Percentiles rank a stretch among this genome's conserved stretches.
phyloP scores from a whole-genome alignment of 2,888 invertebrate genomes.

The Hemithea aestivaria region DNA sequence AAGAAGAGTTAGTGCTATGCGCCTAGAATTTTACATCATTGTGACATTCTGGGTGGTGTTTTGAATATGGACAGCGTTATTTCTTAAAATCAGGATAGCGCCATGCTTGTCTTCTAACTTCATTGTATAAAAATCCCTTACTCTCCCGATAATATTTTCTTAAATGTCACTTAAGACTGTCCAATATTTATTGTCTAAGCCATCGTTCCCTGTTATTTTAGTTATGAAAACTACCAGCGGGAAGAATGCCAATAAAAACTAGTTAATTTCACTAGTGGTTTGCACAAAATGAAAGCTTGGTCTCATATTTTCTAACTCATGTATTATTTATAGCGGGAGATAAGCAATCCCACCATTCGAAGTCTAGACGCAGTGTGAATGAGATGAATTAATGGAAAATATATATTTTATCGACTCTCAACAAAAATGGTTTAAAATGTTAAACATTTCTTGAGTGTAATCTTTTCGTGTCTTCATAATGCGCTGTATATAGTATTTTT shows the following conservation, averaged over 20 bases:
- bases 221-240: conserved; percentile 40
- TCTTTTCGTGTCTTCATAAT: not conserved
- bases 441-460: conserved; percentile 28
- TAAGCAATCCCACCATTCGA: conserved; percentile 60
- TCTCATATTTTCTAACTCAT: conserved; percentile 68
- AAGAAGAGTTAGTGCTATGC: too few relatives aligned
- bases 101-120: too few relatives aligned
- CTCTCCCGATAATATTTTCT: too few relatives aligned
- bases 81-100: too few relatives aligned
- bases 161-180: conserved; percentile 1
- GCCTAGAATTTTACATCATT: too few relatives aligned
- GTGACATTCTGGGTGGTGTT: too few relatives aligned
- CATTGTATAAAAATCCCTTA: too few relatives aligned
- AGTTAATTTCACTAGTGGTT: conserved; percentile 65
- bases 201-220: conserved; percentile 35
- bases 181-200: conserved; percentile 6
- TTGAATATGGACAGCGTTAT: too few relatives aligned
- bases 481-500: too few relatives aligned
- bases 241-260: conserved; percentile 69
- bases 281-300: conserved; percentile 55
- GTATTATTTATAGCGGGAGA: conserved; percentile 63
- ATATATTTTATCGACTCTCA: conserved; percentile 44
- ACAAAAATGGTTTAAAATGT: conserved; percentile 38
- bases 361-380: conserved; percentile 67
- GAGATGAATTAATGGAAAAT: conserved; percentile 62